Evolutionary conservation across 2,113 vertebrate genomes (phyloP).

Genomic region (Argyrosomus japonicus): DNA sequence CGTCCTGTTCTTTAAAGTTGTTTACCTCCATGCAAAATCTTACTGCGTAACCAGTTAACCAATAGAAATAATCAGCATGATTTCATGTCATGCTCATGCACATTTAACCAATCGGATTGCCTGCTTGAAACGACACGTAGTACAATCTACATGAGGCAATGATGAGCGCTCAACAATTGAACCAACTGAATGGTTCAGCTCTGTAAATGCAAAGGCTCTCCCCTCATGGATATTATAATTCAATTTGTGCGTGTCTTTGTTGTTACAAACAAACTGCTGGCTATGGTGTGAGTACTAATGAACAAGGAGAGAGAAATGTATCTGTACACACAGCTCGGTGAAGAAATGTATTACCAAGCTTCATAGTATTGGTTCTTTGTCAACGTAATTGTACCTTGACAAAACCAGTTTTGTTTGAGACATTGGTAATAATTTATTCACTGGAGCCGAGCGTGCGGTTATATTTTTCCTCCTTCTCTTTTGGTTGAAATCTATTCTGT

Average conservation of each 20-base stretch:
- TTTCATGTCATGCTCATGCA: not conserved
- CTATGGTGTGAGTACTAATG: slow-evolving; percentile 30
- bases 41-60: not conserved
- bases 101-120: slow-evolving; percentile 2
- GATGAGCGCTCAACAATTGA: slow-evolving; percentile 16
- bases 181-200: slow-evolving; percentile 2
- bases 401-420: slow-evolving; percentile 55
- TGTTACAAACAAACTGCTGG: slow-evolving; percentile 39
- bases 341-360: slow-evolving; percentile 36
- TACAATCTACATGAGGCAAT: not conserved
- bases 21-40: slow-evolving; percentile 2
- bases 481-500: slow-evolving; percentile 56
- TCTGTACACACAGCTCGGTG: slow-evolving; percentile 15
- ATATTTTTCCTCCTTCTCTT: slow-evolving; percentile 21
- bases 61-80: not conserved
- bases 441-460: slow-evolving; percentile 13
- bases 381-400: slow-evolving; percentile 47
- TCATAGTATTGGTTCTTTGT: slow-evolving; percentile 49
- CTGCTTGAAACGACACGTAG: not conserved
- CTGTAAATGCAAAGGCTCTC: slow-evolving; percentile 17
- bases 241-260: slow-evolving; percentile 27
- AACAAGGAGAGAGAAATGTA: slow-evolving; percentile 32
- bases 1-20: not conserved
- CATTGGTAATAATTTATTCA: slow-evolving; percentile 42
- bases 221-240: slow-evolving; percentile 24